Conservation (phyloP, 1,140 invertebrate genomes). For the Heliothis virescens region DNA sequence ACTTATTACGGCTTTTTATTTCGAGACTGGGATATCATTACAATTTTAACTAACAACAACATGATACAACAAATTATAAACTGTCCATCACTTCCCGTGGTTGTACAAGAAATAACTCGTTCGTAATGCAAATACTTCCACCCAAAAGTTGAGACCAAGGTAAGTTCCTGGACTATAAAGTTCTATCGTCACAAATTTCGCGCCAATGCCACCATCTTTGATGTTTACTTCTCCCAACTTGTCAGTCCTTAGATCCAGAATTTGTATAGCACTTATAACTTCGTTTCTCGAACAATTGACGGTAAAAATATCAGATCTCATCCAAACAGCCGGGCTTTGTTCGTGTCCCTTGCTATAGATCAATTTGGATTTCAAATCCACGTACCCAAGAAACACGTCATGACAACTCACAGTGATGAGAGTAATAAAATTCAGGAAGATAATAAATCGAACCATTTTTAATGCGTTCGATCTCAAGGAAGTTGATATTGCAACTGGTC, state of each 20-base stretch:
- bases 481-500: background rate
- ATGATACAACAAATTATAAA: conserved; percentile 12
- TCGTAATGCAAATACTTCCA: conserved; percentile 76
- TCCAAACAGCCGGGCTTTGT: conserved; percentile 78
- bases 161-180: conserved; percentile 73
- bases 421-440: background rate
- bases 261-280: conserved; percentile 75
- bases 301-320: conserved; percentile 70
- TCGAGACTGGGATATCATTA: too few species aligned
- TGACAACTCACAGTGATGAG: conserved; percentile 34
- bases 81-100: conserved; percentile 57
- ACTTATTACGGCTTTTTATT: too few species aligned
- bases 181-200: conserved; percentile 72
- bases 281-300: conserved; percentile 74
- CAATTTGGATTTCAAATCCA: conserved; percentile 67
- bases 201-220: conserved; percentile 73
- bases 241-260: conserved; percentile 72
- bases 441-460: conserved; percentile 21
- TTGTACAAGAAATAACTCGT: conserved; percentile 57
- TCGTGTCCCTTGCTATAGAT: conserved; percentile 77
- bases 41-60: background rate
- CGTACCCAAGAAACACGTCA: conserved; percentile 73
- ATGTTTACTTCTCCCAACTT: conserved; percentile 76
- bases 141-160: conserved; percentile 76
- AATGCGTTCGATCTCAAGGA: background rate